Evolutionary conservation across 2,888 invertebrate genomes (phyloP).

Genomic region (Hirudinaria manillensis): DNA sequence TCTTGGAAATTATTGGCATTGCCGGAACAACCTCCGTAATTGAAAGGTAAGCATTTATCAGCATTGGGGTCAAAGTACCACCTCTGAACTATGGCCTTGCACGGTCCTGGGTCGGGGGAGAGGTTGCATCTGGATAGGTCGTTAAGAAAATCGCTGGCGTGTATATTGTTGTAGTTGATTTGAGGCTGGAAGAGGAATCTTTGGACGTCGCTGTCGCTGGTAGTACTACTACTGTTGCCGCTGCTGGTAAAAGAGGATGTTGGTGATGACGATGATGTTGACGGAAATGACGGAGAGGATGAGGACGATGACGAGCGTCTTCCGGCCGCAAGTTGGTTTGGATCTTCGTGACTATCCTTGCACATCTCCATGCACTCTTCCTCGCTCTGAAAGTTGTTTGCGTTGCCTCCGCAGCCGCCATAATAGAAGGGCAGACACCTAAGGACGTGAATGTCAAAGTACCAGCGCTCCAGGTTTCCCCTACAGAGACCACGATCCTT

Average conservation of each 20-base stretch:
- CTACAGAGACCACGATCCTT: conserved; percentile 68
- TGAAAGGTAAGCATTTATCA: conserved; percentile 66
- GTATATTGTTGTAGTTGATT: background rate
- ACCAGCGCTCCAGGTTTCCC: conserved; percentile 64
- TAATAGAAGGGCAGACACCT: conserved; percentile 69
- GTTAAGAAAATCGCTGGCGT: background rate
- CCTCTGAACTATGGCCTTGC: background rate
- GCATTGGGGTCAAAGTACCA: conserved; percentile 65
- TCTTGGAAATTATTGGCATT: conserved; percentile 71
- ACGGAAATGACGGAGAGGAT: background rate
- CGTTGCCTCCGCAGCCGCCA: conserved; percentile 77
- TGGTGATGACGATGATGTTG: background rate
- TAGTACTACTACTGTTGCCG: background rate
- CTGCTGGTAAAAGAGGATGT: background rate
- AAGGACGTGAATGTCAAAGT: conserved; percentile 63
- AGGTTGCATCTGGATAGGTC: conserved; percentile 49
- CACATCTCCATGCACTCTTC: conserved; percentile 41
- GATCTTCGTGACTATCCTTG: background rate
- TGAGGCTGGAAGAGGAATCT: background rate
- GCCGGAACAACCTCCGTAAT: conserved; percentile 76
- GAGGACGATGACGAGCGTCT: background rate
- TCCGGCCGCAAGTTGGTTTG: background rate
- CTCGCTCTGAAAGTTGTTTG: conserved; percentile 66
- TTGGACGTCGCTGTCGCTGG: background rate
- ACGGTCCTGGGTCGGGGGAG: conserved; percentile 18